Evolutionary conservation across 1,140 invertebrate species (phyloP).

Genomic region (Drosophila athabasca): DNA sequence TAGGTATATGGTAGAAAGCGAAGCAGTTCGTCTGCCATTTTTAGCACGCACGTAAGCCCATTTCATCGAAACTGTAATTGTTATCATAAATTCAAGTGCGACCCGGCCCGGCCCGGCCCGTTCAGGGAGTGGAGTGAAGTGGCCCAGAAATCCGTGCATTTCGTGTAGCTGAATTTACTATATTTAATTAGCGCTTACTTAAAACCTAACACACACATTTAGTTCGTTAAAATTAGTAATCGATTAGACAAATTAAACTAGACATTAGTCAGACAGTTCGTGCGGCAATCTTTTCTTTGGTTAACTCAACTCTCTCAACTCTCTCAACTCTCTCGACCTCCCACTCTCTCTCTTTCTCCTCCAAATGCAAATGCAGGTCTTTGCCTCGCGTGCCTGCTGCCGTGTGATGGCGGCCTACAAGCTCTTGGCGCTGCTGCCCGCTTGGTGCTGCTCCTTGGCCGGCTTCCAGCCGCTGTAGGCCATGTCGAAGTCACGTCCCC

Average conservation of each 20-base stretch:
- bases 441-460: constrained; percentile 64
- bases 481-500: constrained; percentile 88
- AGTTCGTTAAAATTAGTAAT: constrained; percentile 63
- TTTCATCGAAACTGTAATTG: constrained; percentile 55
- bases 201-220: constrained; percentile 81
- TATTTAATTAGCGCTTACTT: constrained; percentile 79
- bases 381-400: constrained; percentile 9
- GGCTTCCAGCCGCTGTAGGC: constrained; percentile 87
- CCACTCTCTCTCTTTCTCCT: constrained; percentile 14
- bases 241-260: constrained; percentile 69
- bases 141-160: constrained; percentile 13
- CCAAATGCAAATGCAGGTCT: constrained; percentile 65
- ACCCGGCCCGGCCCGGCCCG: no score
- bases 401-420: constrained; percentile 37
- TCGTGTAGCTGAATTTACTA: constrained; percentile 65
- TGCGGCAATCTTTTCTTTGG: constrained; percentile 76
- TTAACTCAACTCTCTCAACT: constrained; percentile 26
- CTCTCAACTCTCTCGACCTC: not conserved
- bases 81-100: constrained; percentile 56
- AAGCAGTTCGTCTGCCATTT: constrained; percentile 43
- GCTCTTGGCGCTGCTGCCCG: constrained; percentile 65
- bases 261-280: constrained; percentile 74
- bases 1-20: constrained; percentile 65
- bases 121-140: constrained; percentile 28
- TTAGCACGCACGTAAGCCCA: constrained; percentile 65